Base-by-base conservation (phyloP, 2,797 vertebrate genomes). In the Lutjanus argentimaculatus region DNA sequence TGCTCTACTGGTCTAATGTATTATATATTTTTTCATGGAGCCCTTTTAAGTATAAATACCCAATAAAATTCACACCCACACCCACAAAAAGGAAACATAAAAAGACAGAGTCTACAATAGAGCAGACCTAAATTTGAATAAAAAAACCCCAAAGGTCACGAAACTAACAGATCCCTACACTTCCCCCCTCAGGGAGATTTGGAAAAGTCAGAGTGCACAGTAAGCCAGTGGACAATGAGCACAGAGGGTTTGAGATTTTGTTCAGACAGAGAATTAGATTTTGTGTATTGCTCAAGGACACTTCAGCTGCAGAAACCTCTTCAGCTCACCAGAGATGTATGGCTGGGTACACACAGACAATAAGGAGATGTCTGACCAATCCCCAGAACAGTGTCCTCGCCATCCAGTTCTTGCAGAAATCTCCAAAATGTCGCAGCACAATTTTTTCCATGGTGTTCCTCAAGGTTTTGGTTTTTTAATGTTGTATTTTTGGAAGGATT, bases 211-310 rank as follows among this genome's bases (percentile, higher is more conserved):
- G 30, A 63, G 17, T 55, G 25, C 15, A 45, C 67, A 30, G 40
- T 72, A 16, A 66, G 59, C 61, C 42, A 46, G 63, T 67, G 14
- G 49, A 52, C 49, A 63, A 14, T 56, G 16, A 52, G 10, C 67
- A 21, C 25, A 5, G 4, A 72, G n/a, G 51, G 12, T 67, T 65
- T 16, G n/a, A 61, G 16, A 66, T 74, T 75, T 58, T 30, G 30
- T 43, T 4, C 7, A 58, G 77, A 69, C 59, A 67, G 8, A 63
- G 7, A 13, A 48, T 55, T 43, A 46, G 10, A 64, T 53, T 36
- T 21, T 36, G 11, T 64, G 21, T 7, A 56, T 40, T 30, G 4
- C n/a, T 75, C 17, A 1, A 49, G 56, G 16, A 48, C 17, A 51
- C 61, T 49, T 68, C 6, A 56, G 52, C 48, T 67, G 25, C 22